These are phyloP conservation scores for Sciurus niger DNA, from an alignment of 2,113 vertebrate species.

Conservation along the genomic window DNA sequence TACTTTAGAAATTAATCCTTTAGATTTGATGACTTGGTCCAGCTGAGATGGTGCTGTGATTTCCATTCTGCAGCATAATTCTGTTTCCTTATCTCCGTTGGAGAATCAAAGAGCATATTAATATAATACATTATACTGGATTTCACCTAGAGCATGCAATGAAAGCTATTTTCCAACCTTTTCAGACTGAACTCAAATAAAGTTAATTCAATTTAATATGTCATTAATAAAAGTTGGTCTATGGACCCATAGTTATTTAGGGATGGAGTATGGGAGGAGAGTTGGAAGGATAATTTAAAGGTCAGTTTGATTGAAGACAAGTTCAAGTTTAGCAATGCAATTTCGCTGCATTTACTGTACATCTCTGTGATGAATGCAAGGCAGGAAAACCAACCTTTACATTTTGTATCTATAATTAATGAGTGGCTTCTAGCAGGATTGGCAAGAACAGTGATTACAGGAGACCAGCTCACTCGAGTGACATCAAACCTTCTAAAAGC, in stretches of 20 bases:
- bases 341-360: constrained; percentile 61
- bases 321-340: constrained; percentile 69
- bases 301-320: constrained; percentile 72
- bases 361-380: constrained; percentile 65
- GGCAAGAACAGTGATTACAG: constrained; percentile 58
- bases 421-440: constrained; percentile 64
- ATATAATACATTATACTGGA: constrained; percentile 73
- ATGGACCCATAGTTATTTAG: constrained; percentile 61
- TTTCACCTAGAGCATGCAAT: constrained; percentile 68
- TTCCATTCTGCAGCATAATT: constrained; percentile 64
- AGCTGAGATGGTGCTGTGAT: constrained; percentile 25
- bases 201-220: constrained; percentile 73
- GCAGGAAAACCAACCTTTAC: constrained; percentile 72
- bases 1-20: constrained; percentile 41
- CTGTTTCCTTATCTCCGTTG: constrained; percentile 73
- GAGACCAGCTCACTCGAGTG: neutral
- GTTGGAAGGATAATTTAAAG: constrained; percentile 77
- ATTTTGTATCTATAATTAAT: constrained; percentile 78
- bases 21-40: constrained; percentile 48
- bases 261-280: neutral
- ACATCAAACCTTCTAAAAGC: neutral
- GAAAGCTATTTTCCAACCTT: constrained; percentile 75
- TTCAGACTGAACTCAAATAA: constrained; percentile 58
- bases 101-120: constrained; percentile 77
- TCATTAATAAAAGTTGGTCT: constrained; percentile 74